Conservation (phyloP, 2,113 vertebrate genomes). For the Oryzias celebensis region DNA sequence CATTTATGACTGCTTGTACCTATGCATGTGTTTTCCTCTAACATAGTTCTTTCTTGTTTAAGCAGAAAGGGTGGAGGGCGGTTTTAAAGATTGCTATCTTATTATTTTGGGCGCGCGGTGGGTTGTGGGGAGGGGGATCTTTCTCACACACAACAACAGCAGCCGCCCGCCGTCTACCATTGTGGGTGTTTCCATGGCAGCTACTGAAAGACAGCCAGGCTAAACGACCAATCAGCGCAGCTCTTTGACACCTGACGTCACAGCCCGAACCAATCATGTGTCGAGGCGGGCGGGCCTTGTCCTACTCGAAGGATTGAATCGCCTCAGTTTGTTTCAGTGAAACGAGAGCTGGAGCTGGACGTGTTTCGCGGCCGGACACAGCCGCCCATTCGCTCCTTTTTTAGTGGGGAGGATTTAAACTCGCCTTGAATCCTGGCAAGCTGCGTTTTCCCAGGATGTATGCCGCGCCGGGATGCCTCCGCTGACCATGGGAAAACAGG, state of each 20-base stretch:
- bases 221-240: constrained; percentile 64
- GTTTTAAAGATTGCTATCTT: constrained; percentile 2
- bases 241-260: background rate
- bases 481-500: constrained; percentile 53
- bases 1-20: too few relatives aligned
- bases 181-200: constrained; percentile 7
- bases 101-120: background rate
- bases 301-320: constrained; percentile 54
- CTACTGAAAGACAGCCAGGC: background rate
- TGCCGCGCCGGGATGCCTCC: constrained; percentile 58
- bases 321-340: constrained; percentile 61
- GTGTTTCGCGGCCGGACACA: background rate
- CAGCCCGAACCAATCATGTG: constrained; percentile 43
- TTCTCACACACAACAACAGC: constrained; percentile 54
- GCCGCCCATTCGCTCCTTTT: background rate
- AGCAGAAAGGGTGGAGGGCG: background rate
- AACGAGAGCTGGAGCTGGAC: constrained; percentile 35
- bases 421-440: constrained; percentile 3
- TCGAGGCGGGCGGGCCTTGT: constrained; percentile 42
- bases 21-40: too few relatives aligned
- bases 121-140: constrained; percentile 11
- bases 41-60: too few relatives aligned
- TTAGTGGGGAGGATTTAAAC: constrained; percentile 4
- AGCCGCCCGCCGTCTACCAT: constrained; percentile 38
- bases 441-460: constrained; percentile 41